Conservation (phyloP, 1,140 invertebrate genomes). For the Caenorhabditis remanei region DNA sequence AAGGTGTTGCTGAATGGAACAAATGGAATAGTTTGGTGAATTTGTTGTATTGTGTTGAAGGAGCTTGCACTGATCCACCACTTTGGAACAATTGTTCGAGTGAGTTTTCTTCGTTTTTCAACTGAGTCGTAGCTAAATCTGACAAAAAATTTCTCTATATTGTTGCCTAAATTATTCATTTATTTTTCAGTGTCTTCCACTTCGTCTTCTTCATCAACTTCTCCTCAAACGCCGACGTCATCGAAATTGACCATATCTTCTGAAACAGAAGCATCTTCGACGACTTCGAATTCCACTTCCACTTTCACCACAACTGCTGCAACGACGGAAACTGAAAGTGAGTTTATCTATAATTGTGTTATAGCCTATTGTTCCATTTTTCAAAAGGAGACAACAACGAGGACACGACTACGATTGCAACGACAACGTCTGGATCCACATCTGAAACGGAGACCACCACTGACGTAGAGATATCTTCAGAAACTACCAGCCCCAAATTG, state of each 20-base stretch:
- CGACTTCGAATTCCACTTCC: background rate
- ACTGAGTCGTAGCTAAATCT: no score
- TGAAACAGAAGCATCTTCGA: background rate
- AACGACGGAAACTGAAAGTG: no score
- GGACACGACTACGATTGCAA: background rate
- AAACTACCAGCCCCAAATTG: background rate
- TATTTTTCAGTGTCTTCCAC: background rate
- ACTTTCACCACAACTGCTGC: background rate
- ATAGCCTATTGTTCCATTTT: no score
- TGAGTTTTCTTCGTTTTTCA: background rate
- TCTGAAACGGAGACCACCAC: background rate
- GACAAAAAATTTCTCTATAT: background rate
- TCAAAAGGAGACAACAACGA: no score
- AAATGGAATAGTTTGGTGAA: background rate
- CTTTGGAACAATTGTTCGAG: background rate
- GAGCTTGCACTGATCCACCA: background rate
- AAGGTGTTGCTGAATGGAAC: no score
- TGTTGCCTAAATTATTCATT: background rate
- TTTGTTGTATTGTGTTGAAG: background rate
- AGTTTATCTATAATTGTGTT: no score
- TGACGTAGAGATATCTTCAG: background rate
- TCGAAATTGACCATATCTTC: background rate
- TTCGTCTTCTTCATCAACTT: background rate
- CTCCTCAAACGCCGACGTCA: background rate
- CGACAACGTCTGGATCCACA: background rate